Percentiles rank a stretch among this genome's conserved stretches.
Conservation (phyloP, 2,797 vertebrate species). For the Tympanoctomys barrerae region DNA sequence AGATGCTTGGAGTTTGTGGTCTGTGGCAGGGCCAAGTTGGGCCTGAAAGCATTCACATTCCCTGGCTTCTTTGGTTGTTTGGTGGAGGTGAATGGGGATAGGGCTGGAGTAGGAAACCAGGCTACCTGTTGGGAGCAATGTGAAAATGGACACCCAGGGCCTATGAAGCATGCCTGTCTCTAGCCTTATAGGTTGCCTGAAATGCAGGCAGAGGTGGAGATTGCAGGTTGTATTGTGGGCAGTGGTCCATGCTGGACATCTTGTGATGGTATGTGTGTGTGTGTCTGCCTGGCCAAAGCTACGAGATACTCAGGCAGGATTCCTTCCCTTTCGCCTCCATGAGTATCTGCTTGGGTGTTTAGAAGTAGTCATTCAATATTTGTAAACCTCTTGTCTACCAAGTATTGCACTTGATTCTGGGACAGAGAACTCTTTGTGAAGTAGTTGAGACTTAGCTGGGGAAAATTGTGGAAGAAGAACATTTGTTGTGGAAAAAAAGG, state of each 20-base stretch:
- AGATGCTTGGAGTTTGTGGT: not conserved
- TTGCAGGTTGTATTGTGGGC: not conserved
- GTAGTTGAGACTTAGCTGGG: not conserved
- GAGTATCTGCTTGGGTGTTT: not conserved
- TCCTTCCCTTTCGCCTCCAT: not conserved
- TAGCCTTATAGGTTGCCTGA: not conserved
- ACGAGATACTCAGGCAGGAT: not conserved
- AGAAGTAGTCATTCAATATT: not conserved
- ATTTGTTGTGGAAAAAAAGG: not conserved
- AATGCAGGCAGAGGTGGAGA: not conserved
- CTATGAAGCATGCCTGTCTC: no score
- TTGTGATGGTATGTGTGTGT: not conserved
- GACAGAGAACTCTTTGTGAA: not conserved
- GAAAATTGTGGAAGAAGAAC: not conserved
- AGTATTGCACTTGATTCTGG: not conserved
- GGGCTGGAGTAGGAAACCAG: not conserved
- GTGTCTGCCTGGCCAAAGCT: not conserved
- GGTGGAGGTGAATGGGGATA: not conserved
- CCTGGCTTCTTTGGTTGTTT: not conserved
- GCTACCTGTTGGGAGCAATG: not conserved
- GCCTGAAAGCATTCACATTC: not conserved
- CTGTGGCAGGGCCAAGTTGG: not conserved
- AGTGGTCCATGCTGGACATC: not conserved
- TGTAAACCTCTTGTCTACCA: not conserved
- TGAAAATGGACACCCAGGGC: not conserved